phyloP scores from a whole-genome alignment of 2,888 invertebrate genomes.

The Prenolepis imparis region DNA sequence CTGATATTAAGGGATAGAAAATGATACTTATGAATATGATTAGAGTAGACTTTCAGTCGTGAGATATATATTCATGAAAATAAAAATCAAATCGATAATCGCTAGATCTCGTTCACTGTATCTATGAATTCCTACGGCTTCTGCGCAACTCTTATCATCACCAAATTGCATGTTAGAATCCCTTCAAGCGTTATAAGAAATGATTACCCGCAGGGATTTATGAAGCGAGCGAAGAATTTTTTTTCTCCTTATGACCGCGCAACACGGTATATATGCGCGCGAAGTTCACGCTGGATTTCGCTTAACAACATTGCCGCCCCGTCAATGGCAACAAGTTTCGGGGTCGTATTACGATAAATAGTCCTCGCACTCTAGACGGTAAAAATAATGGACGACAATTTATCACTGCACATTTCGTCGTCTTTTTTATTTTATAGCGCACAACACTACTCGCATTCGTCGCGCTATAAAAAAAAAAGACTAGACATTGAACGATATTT shows the following conservation, averaged over 20 bases:
- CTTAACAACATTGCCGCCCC: background rate
- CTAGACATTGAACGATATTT: background rate
- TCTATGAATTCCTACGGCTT: background rate
- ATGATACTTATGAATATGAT: slow-evolving; percentile 26
- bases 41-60: slow-evolving; percentile 15
- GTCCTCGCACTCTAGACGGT: slow-evolving; percentile 1
- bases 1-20: background rate
- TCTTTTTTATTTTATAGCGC: slow-evolving; percentile 2
- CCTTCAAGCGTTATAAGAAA: slow-evolving; percentile 26
- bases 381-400: slow-evolving; percentile 45
- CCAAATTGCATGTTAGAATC: background rate
- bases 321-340: slow-evolving; percentile 46
- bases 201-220: slow-evolving; percentile 42
- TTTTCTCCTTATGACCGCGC: slow-evolving; percentile 17
- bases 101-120: background rate
- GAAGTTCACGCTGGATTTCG: slow-evolving; percentile 14
- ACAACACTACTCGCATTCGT: background rate
- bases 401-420: slow-evolving; percentile 10
- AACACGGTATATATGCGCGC: background rate
- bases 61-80: slow-evolving; percentile 3
- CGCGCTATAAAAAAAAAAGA: background rate
- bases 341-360: slow-evolving; percentile 52
- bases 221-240: slow-evolving; percentile 14
- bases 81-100: slow-evolving; percentile 37
- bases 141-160: background rate